Percentiles rank a stretch among this genome's conserved stretches.
phyloP scores from a whole-genome alignment of 2,888 invertebrate species.

The Tyria jacobaeae region DNA sequence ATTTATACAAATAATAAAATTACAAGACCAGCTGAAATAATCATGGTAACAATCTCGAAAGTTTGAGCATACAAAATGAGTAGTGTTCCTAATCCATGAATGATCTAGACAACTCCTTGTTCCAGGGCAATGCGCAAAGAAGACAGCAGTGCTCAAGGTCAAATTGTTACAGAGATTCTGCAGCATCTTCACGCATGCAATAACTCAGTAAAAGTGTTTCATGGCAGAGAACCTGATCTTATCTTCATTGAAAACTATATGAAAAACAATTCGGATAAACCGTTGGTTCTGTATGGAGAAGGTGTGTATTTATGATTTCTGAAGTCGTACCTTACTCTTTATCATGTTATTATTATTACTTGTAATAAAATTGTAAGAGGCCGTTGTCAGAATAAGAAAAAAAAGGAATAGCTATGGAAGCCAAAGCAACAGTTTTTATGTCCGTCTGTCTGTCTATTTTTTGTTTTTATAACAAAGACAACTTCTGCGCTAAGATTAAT shows the following conservation, averaged over 20 bases:
- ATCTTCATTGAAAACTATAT: conserved; percentile 93
- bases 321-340: no score
- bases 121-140: conserved; percentile 96
- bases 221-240: conserved; percentile 95
- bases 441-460: no score
- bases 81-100: not conserved
- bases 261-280: conserved; percentile 94
- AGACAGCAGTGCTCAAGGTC: conserved; percentile 96
- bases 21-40: no score
- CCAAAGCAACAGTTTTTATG: no score
- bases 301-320: no score
- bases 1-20: not conserved
- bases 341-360: no score
- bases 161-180: conserved; percentile 96
- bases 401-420: no score
- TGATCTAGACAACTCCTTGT: not conserved
- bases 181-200: conserved; percentile 98
- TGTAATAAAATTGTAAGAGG: no score
- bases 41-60: no score
- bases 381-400: no score
- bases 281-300: conserved; percentile 96
- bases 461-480: no score
- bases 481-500: no score
- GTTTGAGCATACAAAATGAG: not conserved
- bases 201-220: conserved; percentile 97